phyloP scores from a whole-genome alignment of 2,888 invertebrate genomes.

The Drosophila ustulata region DNA sequence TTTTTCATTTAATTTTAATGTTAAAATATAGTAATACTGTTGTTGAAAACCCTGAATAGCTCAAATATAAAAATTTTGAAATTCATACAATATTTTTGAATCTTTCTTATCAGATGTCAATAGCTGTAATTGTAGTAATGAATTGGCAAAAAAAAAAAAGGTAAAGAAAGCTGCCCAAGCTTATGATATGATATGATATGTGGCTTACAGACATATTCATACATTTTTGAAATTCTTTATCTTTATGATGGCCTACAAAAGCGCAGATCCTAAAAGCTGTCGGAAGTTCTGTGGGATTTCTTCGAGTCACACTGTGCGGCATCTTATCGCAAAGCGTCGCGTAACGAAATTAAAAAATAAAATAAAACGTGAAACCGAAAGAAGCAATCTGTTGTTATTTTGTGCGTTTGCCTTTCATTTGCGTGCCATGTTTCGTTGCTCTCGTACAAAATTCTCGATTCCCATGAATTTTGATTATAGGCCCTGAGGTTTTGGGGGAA shows the following conservation, averaged over 20 bases:
- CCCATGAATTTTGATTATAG: slow-evolving; percentile 46
- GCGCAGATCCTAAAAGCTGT: slow-evolving; percentile 51
- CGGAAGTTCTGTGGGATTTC: slow-evolving; percentile 26
- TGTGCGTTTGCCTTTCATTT: slow-evolving; percentile 32
- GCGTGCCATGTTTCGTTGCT: slow-evolving; percentile 13
- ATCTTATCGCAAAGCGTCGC: slow-evolving; percentile 40
- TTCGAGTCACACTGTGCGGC: slow-evolving; percentile 50
- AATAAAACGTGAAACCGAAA: slow-evolving; percentile 17
- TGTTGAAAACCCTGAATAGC: too few relatives aligned
- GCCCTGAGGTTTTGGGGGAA: slow-evolving; percentile 51
- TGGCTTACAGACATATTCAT: slow-evolving; percentile 24
- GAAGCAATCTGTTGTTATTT: slow-evolving; percentile 4
- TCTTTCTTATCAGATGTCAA: too few relatives aligned
- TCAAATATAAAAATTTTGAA: too few relatives aligned
- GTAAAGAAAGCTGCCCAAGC: not conserved
- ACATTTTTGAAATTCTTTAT: slow-evolving; percentile 30
- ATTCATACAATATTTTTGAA: too few relatives aligned
- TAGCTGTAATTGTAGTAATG: slow-evolving; percentile 7
- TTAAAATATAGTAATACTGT: too few relatives aligned
- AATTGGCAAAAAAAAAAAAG: not conserved
- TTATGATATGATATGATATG: slow-evolving; percentile 33
- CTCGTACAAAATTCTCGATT: slow-evolving; percentile 1
- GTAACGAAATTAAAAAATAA: slow-evolving; percentile 9
- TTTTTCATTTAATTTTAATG: too few relatives aligned
- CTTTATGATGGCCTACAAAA: slow-evolving; percentile 47